A percentile compares a stretch with the other conserved stretches of the same genome.
These are phyloP conservation scores for Ophiothrix spiculata DNA, from an alignment of 35 echinoderm and acorn worm genomes.

Conservation along the genomic window DNA sequence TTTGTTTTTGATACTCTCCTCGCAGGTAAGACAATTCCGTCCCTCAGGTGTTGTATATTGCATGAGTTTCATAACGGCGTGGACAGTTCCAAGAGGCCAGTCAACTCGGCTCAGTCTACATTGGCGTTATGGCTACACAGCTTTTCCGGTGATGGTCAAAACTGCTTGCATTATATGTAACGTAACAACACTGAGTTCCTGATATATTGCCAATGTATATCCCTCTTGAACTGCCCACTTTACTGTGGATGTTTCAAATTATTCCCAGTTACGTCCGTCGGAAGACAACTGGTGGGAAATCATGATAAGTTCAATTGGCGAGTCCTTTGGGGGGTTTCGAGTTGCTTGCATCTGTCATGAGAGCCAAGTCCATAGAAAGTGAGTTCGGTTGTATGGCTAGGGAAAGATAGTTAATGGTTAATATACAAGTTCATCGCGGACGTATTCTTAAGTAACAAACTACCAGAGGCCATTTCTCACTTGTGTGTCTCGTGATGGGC, in stretches of 20 bases:
- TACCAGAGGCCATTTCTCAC: neutral
- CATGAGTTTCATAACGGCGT: neutral
- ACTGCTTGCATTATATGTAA: neutral
- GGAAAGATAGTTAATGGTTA: neutral
- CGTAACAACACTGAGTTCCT: neutral
- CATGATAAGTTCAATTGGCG: neutral
- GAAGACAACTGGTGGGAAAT: neutral
- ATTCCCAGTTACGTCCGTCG: neutral
- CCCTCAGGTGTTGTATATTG: neutral
- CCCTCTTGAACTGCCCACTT: neutral
- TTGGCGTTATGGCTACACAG: constrained; percentile 2
- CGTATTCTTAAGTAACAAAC: neutral
- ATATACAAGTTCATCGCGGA: neutral
- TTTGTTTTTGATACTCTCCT: neutral
- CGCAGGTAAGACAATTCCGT: neutral
- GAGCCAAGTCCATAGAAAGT: neutral
- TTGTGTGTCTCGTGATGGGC: neutral
- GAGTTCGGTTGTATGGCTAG: neutral
- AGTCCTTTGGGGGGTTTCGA: neutral
- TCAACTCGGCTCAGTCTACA: neutral
- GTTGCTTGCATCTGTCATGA: neutral
- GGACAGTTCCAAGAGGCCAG: neutral
- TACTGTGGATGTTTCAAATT: neutral
- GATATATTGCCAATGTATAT: neutral
- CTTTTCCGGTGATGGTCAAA: neutral